These are phyloP conservation scores for Larimichthys crocea DNA, from an alignment of 2,113 vertebrate species.

Conservation along the genomic window DNA sequence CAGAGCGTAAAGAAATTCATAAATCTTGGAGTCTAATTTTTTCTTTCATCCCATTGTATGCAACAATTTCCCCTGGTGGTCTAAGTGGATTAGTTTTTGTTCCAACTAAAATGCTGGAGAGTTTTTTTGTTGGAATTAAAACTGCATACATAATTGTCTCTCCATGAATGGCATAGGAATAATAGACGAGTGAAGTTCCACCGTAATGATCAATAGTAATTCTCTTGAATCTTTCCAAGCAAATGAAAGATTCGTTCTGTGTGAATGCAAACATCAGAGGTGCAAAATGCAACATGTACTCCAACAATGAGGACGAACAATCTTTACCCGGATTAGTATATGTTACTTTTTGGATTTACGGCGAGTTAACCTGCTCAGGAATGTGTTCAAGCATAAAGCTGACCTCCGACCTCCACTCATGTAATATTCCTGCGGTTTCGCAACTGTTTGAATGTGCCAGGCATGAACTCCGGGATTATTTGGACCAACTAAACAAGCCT, in stretches of 20 bases:
- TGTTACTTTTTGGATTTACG: not conserved
- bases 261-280: not conserved
- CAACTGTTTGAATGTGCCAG: not conserved
- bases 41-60: not conserved
- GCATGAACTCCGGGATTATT: not conserved
- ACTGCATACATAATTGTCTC: not conserved
- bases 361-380: not conserved
- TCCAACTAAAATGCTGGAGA: not conserved
- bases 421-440: not conserved
- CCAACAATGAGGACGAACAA: not conserved
- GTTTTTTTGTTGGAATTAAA: not conserved
- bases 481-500: not conserved
- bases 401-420: conserved; percentile 6
- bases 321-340: not conserved
- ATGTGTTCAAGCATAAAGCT: not conserved
- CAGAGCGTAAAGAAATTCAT: not conserved
- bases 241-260: not conserved
- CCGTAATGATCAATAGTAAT: not conserved
- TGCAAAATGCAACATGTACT: not conserved
- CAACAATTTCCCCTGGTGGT: not conserved
- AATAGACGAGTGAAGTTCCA: not conserved
- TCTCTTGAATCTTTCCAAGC: not conserved
- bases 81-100: not conserved
- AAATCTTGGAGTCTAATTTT: not conserved
- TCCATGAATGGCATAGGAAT: not conserved